Evolutionary conservation across 1,140 invertebrate species (phyloP).

Genomic region (Lasaia peninsularis): DNA sequence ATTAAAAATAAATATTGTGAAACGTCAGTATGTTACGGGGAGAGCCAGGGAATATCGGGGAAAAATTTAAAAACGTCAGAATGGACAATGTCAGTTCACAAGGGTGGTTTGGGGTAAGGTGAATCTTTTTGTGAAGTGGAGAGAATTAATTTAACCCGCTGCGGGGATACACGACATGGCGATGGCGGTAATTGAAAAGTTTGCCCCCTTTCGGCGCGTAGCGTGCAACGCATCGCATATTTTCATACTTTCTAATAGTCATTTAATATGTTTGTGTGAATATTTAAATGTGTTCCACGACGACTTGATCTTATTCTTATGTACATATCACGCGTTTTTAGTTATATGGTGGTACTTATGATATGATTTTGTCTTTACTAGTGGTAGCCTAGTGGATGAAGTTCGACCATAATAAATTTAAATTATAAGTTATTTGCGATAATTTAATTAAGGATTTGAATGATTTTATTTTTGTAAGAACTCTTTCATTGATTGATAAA

Average conservation of each 20-base stretch:
- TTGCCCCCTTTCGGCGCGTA: conserved; percentile 64
- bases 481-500: too few species aligned
- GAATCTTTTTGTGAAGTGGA: conserved; percentile 77
- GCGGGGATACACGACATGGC: conserved; percentile 76
- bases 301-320: too few species aligned
- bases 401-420: too few species aligned
- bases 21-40: conserved; percentile 76
- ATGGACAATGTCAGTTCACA: conserved; percentile 55
- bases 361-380: too few species aligned
- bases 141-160: conserved; percentile 78
- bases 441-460: too few species aligned
- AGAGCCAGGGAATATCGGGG: conserved; percentile 50
- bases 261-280: too few species aligned
- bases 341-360: too few species aligned
- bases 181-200: conserved; percentile 78
- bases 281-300: too few species aligned
- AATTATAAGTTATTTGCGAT: too few species aligned
- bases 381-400: too few species aligned
- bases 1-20: conserved; percentile 78
- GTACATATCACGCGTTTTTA: too few species aligned
- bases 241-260: conserved; percentile 45
- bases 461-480: too few species aligned
- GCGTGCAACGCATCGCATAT: conserved; percentile 26
- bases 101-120: conserved; percentile 61
- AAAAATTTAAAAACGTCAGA: conserved; percentile 56